A percentile compares a stretch with the other conserved stretches of the same genome.
Conservation (phyloP, 2,113 vertebrate genomes). For the Malurus cyaneus region DNA sequence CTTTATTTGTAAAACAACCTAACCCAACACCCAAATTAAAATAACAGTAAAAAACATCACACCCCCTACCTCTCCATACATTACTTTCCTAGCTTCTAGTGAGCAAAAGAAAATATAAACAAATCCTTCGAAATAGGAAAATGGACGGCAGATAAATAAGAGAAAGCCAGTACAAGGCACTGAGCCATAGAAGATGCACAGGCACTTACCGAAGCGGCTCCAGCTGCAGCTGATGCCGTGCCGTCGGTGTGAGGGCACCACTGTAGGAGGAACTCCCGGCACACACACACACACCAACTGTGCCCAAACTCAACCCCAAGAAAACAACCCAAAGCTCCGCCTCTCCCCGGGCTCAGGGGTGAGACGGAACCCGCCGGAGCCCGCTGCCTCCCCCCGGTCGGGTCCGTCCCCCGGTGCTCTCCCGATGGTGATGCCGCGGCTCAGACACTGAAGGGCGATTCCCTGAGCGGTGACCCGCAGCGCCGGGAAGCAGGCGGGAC, state of each 20-base stretch:
- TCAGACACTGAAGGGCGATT: too few relatives aligned
- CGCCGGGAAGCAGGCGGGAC: rapidly evolving
- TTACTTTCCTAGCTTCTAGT: background rate
- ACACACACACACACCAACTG: too few relatives aligned
- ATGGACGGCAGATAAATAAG: background rate
- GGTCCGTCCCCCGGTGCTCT: background rate
- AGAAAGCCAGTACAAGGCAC: background rate
- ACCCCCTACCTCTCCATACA: background rate
- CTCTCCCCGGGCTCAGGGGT: background rate
- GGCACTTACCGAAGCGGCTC: background rate
- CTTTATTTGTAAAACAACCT: background rate
- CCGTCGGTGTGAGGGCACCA: background rate
- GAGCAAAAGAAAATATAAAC: background rate
- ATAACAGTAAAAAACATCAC: background rate
- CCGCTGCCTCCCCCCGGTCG: background rate
- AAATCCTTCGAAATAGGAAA: background rate
- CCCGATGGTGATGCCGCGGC: background rate
- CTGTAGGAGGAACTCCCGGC: background rate
- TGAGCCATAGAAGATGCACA: background rate
- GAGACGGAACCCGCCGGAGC: background rate
- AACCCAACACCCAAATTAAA: rapidly evolving
- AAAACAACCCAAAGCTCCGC: background rate
- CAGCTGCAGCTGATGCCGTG: background rate
- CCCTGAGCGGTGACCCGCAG: rapidly evolving
- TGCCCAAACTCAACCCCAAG: background rate